Evolutionary conservation across 1,140 invertebrate genomes (phyloP), one percentile per base, ranked within the genome.

Genomic region (Pomacea maculata): DNA sequence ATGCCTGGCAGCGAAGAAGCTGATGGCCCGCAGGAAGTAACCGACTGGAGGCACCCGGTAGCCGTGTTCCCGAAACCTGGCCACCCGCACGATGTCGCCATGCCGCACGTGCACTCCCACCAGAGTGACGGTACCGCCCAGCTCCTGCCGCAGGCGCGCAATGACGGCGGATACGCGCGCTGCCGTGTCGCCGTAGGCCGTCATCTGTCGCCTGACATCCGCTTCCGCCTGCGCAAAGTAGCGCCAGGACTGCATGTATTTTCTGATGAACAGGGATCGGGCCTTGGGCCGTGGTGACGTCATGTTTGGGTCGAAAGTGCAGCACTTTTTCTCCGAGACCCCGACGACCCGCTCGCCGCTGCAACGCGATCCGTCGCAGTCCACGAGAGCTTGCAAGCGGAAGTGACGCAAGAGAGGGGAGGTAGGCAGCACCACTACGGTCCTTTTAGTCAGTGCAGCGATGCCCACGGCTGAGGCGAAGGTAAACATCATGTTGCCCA

Each of bases 401-500:
- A 17, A 19, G 29, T n/a, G 61, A 34, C 25, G 55, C 14, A 34
- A 73, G 65, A 17, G n/a, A 52, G 17, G 29, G 68, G 8, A 55
- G 21, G 11, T 71, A 14, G 11, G 45, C 34, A 63, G 68, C 52
- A 52, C 52, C n/a, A 11, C 15, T 52, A 34, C 21, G 54, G 70
- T 29, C 25, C 19, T 14, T 34, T 78, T 34, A 55, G 70, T 78
- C 52, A 68, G 21, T 9, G 34, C 17, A 21, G 70, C 71, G 25
- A 82, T 74, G 45, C 86, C 87, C 34, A 85, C 79, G 0, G 87
- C 67, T 45, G 86, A 81, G 17, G 86, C 86, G 72, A 85, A 85
- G 63, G 84, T 68, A 68, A 87, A 88, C 77, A 88, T 83, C n/a
- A 82, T 78, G 65, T 87, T 87, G 34, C 83, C 86, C 17, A 88